Conservation (phyloP, 2,113 vertebrate genomes). For the Neodon shergylaensis region DNA sequence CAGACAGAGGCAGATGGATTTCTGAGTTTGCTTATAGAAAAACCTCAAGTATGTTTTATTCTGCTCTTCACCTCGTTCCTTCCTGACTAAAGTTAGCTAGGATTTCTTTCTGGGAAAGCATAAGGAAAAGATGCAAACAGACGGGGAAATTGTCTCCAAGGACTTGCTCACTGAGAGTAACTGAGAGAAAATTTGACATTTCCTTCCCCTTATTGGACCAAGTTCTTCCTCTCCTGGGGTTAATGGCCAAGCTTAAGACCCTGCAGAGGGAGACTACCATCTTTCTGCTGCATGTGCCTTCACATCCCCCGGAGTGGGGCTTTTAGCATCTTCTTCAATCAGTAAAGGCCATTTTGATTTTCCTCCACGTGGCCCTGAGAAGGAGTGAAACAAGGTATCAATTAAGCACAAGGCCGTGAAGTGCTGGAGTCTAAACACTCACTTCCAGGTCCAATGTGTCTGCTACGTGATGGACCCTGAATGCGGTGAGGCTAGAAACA, state of each 20-base stretch:
- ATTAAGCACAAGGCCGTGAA: background rate
- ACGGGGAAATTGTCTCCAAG: background rate
- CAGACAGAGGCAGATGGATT: background rate
- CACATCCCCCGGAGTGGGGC: background rate
- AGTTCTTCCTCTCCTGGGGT: background rate
- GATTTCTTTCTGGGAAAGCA: background rate
- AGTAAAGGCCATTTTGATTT: background rate
- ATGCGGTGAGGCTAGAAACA: background rate
- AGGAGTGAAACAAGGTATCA: background rate
- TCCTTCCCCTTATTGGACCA: background rate
- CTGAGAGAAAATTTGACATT: background rate
- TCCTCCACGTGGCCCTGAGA: background rate
- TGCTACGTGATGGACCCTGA: background rate
- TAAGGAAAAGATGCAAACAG: background rate
- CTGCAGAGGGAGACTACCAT: rapidly evolving
- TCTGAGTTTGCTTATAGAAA: slow-evolving; percentile 13
- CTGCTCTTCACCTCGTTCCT: background rate
- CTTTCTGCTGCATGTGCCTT: background rate
- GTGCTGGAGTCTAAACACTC: background rate
- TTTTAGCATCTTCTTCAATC: background rate
- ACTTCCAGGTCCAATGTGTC: background rate
- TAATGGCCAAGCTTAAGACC: background rate
- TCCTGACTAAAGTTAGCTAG: background rate
- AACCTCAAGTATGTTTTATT: background rate
- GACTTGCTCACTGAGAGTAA: background rate